These are phyloP conservation scores for Tipula helvola DNA, from an alignment of 2,888 invertebrate species.

Conservation along the genomic window DNA sequence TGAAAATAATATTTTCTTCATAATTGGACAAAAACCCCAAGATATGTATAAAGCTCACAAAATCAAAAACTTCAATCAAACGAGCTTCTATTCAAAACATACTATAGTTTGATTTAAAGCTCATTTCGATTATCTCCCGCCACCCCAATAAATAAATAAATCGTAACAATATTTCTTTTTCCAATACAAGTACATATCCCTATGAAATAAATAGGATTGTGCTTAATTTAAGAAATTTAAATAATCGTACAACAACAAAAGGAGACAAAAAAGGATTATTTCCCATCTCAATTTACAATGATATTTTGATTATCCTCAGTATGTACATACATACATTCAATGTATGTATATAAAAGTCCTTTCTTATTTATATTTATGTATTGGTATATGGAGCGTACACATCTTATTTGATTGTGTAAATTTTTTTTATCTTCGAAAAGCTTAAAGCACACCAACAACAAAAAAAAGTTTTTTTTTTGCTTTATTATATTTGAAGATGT, in stretches of 20 bases:
- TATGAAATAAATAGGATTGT: background rate
- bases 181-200: background rate
- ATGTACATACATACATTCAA: background rate
- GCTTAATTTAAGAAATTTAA: background rate
- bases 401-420: background rate
- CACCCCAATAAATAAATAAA: background rate
- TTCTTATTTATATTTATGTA: background rate
- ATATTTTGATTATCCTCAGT: background rate
- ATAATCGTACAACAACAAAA: background rate
- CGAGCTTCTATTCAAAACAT: too few relatives aligned
- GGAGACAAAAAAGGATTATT: background rate
- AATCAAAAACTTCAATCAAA: too few relatives aligned
- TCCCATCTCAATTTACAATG: background rate
- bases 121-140: too few relatives aligned
- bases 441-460: background rate
- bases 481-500: background rate
- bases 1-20: too few relatives aligned
- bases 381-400: background rate
- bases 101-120: background rate
- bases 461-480: background rate
- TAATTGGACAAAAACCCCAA: too few relatives aligned
- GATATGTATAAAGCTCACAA: too few relatives aligned
- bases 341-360: background rate
- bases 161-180: background rate
- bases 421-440: background rate